These are phyloP conservation scores for Poeciliopsis infans DNA, from an alignment of 2,797 vertebrate species.

Conservation along the genomic window DNA sequence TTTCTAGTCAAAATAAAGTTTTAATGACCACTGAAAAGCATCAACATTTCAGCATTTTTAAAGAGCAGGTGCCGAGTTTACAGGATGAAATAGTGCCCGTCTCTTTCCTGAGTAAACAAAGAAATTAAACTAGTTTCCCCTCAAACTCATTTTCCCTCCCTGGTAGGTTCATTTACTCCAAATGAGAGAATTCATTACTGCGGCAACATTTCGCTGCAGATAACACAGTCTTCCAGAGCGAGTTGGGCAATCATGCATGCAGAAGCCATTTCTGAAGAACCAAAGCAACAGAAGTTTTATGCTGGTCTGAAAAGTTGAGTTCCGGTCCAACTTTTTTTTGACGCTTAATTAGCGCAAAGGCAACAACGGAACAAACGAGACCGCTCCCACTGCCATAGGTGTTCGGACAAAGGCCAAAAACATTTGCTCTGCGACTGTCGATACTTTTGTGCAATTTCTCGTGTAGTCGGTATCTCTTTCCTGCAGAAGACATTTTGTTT, in stretches of 20 bases:
- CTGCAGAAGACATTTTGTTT: constrained; percentile 25
- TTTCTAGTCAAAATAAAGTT: background rate
- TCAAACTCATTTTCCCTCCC: constrained; percentile 45
- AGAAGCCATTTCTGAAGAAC: constrained; percentile 48
- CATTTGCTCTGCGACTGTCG: background rate
- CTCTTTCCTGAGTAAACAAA: constrained; percentile 15
- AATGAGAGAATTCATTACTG: constrained; percentile 60
- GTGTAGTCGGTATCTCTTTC: background rate
- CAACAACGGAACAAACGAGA: background rate
- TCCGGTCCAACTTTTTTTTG: constrained; percentile 19
- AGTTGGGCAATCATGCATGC: constrained; percentile 47
- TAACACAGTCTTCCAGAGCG: constrained; percentile 32
- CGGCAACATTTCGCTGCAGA: constrained; percentile 36
- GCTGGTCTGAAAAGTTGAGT: constrained; percentile 27
- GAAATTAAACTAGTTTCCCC: constrained; percentile 13
- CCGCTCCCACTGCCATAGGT: background rate
- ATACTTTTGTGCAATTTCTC: constrained; percentile 2
- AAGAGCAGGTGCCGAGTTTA: background rate
- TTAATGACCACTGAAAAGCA: background rate
- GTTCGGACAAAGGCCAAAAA: background rate
- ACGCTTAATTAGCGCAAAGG: background rate
- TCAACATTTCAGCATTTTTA: background rate
- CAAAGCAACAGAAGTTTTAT: constrained; percentile 27
- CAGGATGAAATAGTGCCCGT: constrained; percentile 6
- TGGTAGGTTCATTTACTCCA: constrained; percentile 56